Conservation (phyloP, 2,797 vertebrate species). For the Pristis pectinata region DNA sequence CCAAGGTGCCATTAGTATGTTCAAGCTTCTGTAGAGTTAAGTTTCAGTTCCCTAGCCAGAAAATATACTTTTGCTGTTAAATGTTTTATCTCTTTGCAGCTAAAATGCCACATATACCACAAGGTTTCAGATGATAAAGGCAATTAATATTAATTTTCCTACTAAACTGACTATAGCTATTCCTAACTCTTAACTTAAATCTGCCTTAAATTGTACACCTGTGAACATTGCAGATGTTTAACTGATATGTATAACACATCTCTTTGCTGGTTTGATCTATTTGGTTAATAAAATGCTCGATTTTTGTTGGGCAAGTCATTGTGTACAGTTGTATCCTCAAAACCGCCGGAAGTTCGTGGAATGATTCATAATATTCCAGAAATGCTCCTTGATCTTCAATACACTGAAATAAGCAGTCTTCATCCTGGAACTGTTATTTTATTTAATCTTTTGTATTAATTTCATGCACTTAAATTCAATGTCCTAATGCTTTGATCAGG, state of each 20-base stretch:
- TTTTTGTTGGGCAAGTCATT: not conserved
- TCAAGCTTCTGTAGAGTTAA: not conserved
- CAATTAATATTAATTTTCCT: not conserved
- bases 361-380: not conserved
- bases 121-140: not conserved
- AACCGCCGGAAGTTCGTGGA: not conserved
- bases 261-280: not conserved
- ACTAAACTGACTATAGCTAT: not conserved
- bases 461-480: not conserved
- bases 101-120: not conserved
- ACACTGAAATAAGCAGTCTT: not conserved
- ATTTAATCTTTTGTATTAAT: not conserved
- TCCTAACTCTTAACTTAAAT: not conserved
- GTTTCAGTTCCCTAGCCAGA: not conserved
- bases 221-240: not conserved
- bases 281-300: not conserved
- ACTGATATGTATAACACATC: not conserved
- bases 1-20: not conserved
- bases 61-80: conserved; percentile 1
- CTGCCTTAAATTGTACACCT: not conserved
- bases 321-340: not conserved
- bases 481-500: not conserved
- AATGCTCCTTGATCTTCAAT: not conserved
- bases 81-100: not conserved
- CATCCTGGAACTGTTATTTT: not conserved